Base-by-base conservation (phyloP, 1,140 invertebrate genomes). In the Marisa cornuarietis region DNA sequence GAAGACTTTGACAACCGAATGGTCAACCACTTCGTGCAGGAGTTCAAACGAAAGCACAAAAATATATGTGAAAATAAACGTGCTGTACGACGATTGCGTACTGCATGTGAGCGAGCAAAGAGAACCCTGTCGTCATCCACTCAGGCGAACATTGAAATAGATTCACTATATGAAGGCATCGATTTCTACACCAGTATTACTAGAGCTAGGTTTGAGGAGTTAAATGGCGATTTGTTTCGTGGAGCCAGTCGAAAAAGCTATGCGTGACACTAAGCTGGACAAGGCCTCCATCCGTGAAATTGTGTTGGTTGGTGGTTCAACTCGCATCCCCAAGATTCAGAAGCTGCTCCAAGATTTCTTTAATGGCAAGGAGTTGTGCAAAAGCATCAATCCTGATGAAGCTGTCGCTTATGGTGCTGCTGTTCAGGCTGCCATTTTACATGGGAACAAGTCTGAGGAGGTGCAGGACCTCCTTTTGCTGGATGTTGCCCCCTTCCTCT, bases 1-100 rank as follows among this genome's bases (percentile, higher is more conserved):
- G 97, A 99, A 92, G 98, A 99, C 92, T 99, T 99, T 96, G 98
- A 99, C 91, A 99, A 97, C 90, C 93, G 97, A 65, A 95, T 99
- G 94, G 97, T 99, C 26, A 97, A 96, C 87, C 96, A 98, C 91
- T 99, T 99, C 86, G 95, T 97, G 1, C 95, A 97, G 90, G 97
- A 99, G 90, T 99, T 99, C 93, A 98, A 99, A 92, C 93, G 97
- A 76, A 99, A 99, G 90, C 95, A 98, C 93, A 98, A 98, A 91
- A 98, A 99, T 85, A 92, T 99, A 51, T 94, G 94, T 31, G 91
- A 93, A 72, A 99, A 99, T 92, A 97, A 98, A 89, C 93, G 97
- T 81, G 96, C 98, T 13, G 92, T 99, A 22, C 93, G 97, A 88
- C 94, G 97, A 90, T 92, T 99, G 74, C 93, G 97, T 83, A 99